These are phyloP conservation scores for Melinopterus prodromus DNA, from an alignment of 2,888 invertebrate genomes.

Conservation along the genomic window DNA sequence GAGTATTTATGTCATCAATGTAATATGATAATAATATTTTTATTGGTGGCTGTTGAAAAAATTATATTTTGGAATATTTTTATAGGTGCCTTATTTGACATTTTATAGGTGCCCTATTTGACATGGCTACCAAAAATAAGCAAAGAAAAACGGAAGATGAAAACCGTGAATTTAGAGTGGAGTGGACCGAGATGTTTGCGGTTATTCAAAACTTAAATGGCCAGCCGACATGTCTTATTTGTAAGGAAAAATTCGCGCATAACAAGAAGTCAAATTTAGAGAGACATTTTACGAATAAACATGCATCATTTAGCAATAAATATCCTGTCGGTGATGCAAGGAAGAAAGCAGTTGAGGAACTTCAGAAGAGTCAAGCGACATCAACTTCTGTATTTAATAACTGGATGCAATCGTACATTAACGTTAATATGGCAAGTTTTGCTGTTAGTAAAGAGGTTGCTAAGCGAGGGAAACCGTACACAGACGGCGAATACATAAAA, in stretches of 20 bases:
- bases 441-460: slow-evolving; percentile 39
- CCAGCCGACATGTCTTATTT: slow-evolving; percentile 35
- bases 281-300: slow-evolving; percentile 33
- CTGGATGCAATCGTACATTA: slow-evolving; percentile 41
- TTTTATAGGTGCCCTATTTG: slow-evolving; percentile 25
- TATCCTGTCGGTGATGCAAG: slow-evolving; percentile 42
- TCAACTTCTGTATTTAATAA: slow-evolving; percentile 35
- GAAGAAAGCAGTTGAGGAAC: slow-evolving; percentile 41
- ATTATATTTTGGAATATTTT: slow-evolving; percentile 20
- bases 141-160: slow-evolving; percentile 41
- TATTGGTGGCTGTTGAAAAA: slow-evolving; percentile 15
- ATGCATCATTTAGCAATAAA: slow-evolving; percentile 36
- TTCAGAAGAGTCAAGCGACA: slow-evolving; percentile 38
- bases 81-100: too few relatives aligned
- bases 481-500: slow-evolving; percentile 40
- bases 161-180: slow-evolving; percentile 38
- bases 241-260: slow-evolving; percentile 29
- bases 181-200: slow-evolving; percentile 36
- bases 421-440: slow-evolving; percentile 41
- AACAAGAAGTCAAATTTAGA: slow-evolving; percentile 22
- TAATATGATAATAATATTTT: neutral
- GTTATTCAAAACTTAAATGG: slow-evolving; percentile 35
- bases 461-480: slow-evolving; percentile 42
- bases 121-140: slow-evolving; percentile 34
- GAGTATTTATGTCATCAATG: neutral